Evolutionary conservation across 2,113 vertebrate species (phyloP).

Genomic region (Platichthys stellatus): DNA sequence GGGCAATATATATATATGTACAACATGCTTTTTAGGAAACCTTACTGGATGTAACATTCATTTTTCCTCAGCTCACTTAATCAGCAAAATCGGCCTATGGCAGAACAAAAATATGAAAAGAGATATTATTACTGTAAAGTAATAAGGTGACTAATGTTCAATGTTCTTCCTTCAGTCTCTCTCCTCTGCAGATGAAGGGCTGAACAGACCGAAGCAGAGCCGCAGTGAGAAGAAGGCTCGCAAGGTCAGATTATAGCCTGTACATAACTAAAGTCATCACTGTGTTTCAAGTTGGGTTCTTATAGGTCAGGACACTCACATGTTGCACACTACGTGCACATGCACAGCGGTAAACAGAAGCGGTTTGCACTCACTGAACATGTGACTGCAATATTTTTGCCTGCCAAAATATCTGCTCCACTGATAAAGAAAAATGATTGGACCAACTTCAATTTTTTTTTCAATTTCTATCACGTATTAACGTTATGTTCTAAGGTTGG

Average conservation of each 20-base stretch:
- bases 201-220: slow-evolving; percentile 94
- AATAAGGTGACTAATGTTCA: not conserved
- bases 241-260: slow-evolving; percentile 83
- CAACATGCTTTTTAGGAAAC: not conserved
- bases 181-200: slow-evolving; percentile 85
- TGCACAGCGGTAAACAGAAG: no score
- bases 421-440: no score
- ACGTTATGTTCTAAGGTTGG: no score
- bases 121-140: not conserved
- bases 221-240: slow-evolving; percentile 97
- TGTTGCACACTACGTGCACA: not conserved
- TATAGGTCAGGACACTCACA: not conserved
- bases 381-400: no score
- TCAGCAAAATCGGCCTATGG: not conserved
- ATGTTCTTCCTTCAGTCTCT: slow-evolving; percentile 73
- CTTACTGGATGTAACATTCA: no score
- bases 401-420: no score
- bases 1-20: not conserved
- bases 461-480: no score
- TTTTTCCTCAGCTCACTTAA: not conserved
- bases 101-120: not conserved
- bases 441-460: no score
- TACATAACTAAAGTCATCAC: not conserved
- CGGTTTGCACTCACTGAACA: no score
- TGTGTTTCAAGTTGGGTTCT: not conserved